Conservation (phyloP, 2,113 vertebrate genomes). For the Pteropus alecto region DNA sequence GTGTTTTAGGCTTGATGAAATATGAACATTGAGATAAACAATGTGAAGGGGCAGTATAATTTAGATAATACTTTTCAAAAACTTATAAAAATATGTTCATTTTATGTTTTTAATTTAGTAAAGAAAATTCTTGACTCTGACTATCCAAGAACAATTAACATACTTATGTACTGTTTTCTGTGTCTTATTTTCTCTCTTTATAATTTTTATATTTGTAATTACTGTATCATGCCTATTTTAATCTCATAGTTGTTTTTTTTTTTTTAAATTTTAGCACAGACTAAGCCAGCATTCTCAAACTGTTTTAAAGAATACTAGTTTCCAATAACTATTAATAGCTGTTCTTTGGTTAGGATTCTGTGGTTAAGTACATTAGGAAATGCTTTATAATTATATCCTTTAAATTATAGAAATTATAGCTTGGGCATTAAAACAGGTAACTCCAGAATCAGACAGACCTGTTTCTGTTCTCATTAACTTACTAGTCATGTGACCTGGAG, state of each 20-base stretch:
- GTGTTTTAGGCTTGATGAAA: background rate
- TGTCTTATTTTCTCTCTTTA: background rate
- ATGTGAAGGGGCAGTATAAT: background rate
- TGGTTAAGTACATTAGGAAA: background rate
- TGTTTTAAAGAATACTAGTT: background rate
- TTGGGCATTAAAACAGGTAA: background rate
- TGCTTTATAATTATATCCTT: background rate
- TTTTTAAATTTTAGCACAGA: background rate
- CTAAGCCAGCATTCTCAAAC: background rate
- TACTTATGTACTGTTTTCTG: background rate
- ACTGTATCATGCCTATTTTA: background rate
- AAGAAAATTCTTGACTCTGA: background rate
- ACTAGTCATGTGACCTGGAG: background rate
- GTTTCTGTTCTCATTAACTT: background rate
- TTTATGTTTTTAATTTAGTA: background rate
- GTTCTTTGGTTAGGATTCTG: background rate
- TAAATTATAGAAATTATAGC: background rate
- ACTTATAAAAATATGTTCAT: background rate
- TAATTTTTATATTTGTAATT: background rate
- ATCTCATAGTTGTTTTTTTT: background rate
- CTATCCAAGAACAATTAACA: background rate
- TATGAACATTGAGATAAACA: background rate
- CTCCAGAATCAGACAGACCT: background rate
- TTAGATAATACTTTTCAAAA: background rate
- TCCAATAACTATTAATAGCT: background rate